phyloP scores from a whole-genome alignment of 2,797 vertebrate species.

The Neoniphon sammara region DNA sequence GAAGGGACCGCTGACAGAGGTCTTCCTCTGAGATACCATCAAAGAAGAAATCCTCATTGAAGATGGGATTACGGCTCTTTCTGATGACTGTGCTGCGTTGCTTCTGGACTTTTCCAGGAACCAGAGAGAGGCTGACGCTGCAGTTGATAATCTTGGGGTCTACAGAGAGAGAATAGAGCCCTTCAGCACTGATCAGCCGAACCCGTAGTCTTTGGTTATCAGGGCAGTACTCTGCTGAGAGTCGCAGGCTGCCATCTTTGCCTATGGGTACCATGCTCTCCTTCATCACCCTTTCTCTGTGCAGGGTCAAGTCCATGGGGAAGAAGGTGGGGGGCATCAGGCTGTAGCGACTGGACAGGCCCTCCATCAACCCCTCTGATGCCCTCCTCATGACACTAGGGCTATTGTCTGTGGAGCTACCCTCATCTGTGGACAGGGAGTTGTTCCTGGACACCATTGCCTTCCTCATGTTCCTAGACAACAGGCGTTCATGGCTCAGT shows the following conservation, averaged over 20 bases:
- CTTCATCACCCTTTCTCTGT: conserved; percentile 82
- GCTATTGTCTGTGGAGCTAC: conserved; percentile 93
- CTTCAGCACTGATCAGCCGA: conserved; percentile 89
- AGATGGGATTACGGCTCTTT: conserved; percentile 89
- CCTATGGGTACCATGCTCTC: conserved; percentile 81
- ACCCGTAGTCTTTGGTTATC: conserved; percentile 87
- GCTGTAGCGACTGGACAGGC: conserved; percentile 65
- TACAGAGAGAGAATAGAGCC: conserved; percentile 80
- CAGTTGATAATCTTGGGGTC: conserved; percentile 89
- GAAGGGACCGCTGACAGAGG: conserved; percentile 81
- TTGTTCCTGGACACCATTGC: conserved; percentile 84
- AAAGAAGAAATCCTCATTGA: conserved; percentile 94
- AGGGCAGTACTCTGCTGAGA: conserved; percentile 86
- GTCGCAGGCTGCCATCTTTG: conserved; percentile 84
- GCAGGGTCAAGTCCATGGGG: conserved; percentile 81
- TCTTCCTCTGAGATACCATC: conserved; percentile 86
- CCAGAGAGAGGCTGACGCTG: conserved; percentile 86
- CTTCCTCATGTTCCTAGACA: conserved; percentile 83
- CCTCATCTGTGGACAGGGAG: conserved; percentile 91
- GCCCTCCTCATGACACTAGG: conserved; percentile 86
- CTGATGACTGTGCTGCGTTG: conserved; percentile 89
- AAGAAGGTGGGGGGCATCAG: conserved; percentile 83
- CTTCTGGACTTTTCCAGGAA: conserved; percentile 87
- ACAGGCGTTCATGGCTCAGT: conserved; percentile 85
- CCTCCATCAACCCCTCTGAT: conserved; percentile 81